phyloP scores from a whole-genome alignment of 2,113 vertebrate genomes.

The Oxyura jamaicensis region DNA sequence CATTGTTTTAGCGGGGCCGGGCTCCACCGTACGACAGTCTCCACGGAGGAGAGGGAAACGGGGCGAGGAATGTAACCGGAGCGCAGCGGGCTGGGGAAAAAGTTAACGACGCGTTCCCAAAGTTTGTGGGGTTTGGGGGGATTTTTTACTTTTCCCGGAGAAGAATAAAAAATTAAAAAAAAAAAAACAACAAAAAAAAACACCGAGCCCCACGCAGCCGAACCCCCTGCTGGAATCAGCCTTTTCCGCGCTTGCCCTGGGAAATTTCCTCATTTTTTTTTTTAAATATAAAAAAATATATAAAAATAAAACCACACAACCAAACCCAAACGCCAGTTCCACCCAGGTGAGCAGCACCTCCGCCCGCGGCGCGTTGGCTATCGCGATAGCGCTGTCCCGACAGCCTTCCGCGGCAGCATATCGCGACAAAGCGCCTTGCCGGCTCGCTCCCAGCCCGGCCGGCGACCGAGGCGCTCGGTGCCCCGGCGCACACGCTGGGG shows the following conservation, averaged over 20 bases:
- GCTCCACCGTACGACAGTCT: conserved; percentile 54
- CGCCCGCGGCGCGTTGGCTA: background rate
- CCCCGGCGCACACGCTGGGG: too few relatives aligned
- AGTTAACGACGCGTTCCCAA: conserved; percentile 56
- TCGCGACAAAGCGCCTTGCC: background rate
- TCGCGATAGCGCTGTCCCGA: background rate
- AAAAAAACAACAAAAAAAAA: background rate
- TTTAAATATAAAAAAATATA: background rate
- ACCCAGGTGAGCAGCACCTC: conserved; percentile 14
- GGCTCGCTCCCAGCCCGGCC: background rate
- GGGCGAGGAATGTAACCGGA: conserved; percentile 58
- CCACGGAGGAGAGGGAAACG: conserved; percentile 64
- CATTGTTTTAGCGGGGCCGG: conserved; percentile 50
- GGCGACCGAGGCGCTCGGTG: too few relatives aligned
- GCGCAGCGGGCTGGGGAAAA: conserved; percentile 53
- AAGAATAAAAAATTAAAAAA: background rate
- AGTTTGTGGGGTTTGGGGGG: background rate
- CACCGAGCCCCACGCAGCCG: background rate
- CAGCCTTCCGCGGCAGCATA: background rate
- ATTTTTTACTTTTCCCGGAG: too few relatives aligned
- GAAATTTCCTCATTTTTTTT: background rate
- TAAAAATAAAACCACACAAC: background rate
- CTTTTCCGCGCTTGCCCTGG: background rate
- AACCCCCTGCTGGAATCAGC: background rate
- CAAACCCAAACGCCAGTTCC: background rate